Evolutionary conservation across 2,888 invertebrate species (phyloP).

Genomic region (Colletes collaris): DNA sequence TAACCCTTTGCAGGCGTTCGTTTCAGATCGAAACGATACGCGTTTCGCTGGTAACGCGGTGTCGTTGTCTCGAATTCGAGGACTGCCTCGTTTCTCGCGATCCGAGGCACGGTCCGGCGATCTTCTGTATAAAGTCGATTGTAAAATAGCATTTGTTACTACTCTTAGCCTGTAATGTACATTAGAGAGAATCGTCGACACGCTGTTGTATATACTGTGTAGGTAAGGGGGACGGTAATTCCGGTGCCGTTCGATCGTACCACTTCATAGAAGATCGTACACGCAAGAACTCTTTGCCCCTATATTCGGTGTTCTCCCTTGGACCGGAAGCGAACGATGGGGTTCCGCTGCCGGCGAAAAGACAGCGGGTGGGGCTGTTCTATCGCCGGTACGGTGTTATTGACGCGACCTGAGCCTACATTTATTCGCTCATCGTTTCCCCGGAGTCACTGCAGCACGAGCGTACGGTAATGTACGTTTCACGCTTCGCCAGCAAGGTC

Average conservation of each 20-base stretch:
- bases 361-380: conserved; percentile 12
- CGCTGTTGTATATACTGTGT: conserved; percentile 73
- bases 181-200: conserved; percentile 74
- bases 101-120: conserved; percentile 41
- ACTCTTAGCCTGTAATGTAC: conserved; percentile 79
- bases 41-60: too few species aligned
- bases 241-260: conserved; percentile 71
- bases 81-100: too few species aligned
- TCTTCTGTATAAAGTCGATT: conserved; percentile 68
- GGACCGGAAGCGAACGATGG: conserved; percentile 40
- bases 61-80: too few species aligned
- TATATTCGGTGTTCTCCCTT: conserved; percentile 74
- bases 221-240: conserved; percentile 61
- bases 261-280: conserved; percentile 64
- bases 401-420: conserved; percentile 72
- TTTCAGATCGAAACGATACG: too few species aligned
- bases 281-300: conserved; percentile 55
- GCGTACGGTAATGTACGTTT: conserved; percentile 9
- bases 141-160: conserved; percentile 82
- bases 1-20: too few species aligned
- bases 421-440: conserved; percentile 67
- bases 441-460: conserved; percentile 34
- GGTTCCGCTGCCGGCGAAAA: conserved; percentile 3
- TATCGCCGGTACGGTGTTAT: conserved; percentile 45
- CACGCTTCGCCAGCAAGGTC: conserved; percentile 25